These are phyloP conservation scores for Nipponia nippon DNA, from an alignment of 2,113 vertebrate genomes.

Conservation along the genomic window DNA sequence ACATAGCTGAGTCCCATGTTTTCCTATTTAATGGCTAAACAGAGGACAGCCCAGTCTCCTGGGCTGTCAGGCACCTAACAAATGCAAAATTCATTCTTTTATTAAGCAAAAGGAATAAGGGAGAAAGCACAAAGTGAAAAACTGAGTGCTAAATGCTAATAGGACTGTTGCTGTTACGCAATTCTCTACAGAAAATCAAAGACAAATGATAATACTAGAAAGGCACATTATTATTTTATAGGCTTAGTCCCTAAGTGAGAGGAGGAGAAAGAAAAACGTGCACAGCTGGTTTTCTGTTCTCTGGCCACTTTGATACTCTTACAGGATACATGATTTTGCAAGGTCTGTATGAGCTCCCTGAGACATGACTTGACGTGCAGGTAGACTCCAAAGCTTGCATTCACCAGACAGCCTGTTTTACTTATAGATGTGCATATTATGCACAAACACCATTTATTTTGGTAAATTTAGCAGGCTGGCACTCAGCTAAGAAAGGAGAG, in stretches of 20 bases:
- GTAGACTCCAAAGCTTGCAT: background rate
- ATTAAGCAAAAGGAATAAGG: background rate
- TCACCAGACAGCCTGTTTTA: background rate
- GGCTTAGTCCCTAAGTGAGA: background rate
- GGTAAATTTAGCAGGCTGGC: background rate
- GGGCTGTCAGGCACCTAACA: background rate
- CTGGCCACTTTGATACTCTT: background rate
- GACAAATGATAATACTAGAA: slow-evolving; percentile 27
- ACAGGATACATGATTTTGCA: background rate
- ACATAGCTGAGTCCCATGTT: background rate
- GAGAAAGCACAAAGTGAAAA: slow-evolving; percentile 5
- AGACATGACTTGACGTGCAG: background rate
- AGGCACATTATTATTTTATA: slow-evolving; percentile 43
- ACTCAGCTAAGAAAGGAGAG: background rate
- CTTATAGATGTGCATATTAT: background rate
- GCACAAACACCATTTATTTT: background rate
- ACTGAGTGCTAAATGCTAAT: slow-evolving; percentile 9
- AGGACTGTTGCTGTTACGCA: background rate
- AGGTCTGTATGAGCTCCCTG: background rate
- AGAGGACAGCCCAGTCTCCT: background rate
- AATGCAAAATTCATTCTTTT: slow-evolving; percentile 14
- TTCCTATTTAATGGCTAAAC: background rate
- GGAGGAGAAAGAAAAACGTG: background rate
- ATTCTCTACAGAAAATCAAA: slow-evolving; percentile 41
- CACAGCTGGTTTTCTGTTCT: slow-evolving; percentile 12